Evolutionary conservation across 37 sponge, comb jelly and placozoan genomes (phyloP), one percentile per base, ranked within the genome.

Genomic region (Geodia barretti): DNA sequence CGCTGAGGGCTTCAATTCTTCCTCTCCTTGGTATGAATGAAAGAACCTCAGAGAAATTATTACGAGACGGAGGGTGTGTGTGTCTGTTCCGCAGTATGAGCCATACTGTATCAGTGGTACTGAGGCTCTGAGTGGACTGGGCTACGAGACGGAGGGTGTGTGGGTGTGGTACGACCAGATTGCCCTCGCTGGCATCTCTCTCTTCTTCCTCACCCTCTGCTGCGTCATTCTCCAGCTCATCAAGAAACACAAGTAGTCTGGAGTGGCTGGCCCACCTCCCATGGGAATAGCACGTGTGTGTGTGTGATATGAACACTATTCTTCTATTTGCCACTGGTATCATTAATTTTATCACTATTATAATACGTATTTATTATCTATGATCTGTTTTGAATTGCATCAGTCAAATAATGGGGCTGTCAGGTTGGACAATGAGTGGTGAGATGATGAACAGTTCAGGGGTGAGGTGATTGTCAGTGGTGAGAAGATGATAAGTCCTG

Each of bases 121-220:
- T n/a, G 63, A 71, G 34, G n/a, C 33, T 33, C 84, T 83, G 34
- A 38, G n/a, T 29, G 33, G 32, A 20, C 58, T 60, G 33, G 76
- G 84, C 38, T 83, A 41, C 40, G 64, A 83, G 47, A 65, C 43
- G n/a, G 33, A 29, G 20, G 39, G 37, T 20, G 64, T 33, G 26
- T 82, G 82, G 82, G 33, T 87, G 28, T 88, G 83, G 83, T 88
- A 82, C 43, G 62, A 88, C 24, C 67, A 82, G 73, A 58, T 88
- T 4, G 88, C 78, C 24, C 59, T 88, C 72, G 71, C 37, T 28
- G 38, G 33, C 33, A 60, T 83, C 17, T 24, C 41, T 32, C 2
- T 72, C 25, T n/a, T 77, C 25, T 39, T 88, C 0, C 78, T 88
- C 4, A 11, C 59, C 3, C 66, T 68, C 29, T 42, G 39, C 7